Percentiles rank a stretch among this genome's conserved stretches.
Evolutionary conservation across 2,113 vertebrate species (phyloP).

Genomic region (Pedionomus torquatus): DNA sequence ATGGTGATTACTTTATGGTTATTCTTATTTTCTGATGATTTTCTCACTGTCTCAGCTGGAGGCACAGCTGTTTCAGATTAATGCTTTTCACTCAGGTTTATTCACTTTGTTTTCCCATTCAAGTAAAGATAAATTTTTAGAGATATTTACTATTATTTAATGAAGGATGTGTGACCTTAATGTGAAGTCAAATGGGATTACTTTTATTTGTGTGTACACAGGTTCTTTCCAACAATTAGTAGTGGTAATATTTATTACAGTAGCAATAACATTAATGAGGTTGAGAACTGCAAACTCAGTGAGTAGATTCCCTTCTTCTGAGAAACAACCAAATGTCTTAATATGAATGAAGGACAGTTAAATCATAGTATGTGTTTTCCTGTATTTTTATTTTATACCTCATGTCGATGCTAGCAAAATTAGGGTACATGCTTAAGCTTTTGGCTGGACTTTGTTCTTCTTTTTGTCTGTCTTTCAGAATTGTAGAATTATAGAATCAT

Average conservation of each 20-base stretch:
- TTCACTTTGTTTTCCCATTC: background rate
- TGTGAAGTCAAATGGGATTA: background rate
- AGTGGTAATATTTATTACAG: background rate
- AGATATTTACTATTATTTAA: background rate
- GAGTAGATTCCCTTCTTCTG: background rate
- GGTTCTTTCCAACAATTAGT: background rate
- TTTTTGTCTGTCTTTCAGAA: background rate
- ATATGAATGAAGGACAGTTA: background rate
- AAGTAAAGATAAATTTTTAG: background rate
- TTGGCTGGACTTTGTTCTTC: background rate
- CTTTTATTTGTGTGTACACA: background rate
- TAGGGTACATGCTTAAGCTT: background rate
- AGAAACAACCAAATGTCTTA: background rate
- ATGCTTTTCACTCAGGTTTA: background rate
- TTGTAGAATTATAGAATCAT: background rate
- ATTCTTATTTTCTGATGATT: background rate
- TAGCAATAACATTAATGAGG: background rate
- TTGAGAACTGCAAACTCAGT: background rate
- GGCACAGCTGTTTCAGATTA: background rate
- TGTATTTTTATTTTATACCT: background rate
- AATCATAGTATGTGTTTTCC: background rate
- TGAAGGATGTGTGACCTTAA: background rate
- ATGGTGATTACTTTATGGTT: background rate
- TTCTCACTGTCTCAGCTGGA: background rate
- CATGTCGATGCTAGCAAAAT: background rate